A percentile compares a stretch with the other conserved stretches of the same genome.
Evolutionary conservation across 1,140 invertebrate genomes (phyloP).

Genomic region (Paracyclopina nana): DNA sequence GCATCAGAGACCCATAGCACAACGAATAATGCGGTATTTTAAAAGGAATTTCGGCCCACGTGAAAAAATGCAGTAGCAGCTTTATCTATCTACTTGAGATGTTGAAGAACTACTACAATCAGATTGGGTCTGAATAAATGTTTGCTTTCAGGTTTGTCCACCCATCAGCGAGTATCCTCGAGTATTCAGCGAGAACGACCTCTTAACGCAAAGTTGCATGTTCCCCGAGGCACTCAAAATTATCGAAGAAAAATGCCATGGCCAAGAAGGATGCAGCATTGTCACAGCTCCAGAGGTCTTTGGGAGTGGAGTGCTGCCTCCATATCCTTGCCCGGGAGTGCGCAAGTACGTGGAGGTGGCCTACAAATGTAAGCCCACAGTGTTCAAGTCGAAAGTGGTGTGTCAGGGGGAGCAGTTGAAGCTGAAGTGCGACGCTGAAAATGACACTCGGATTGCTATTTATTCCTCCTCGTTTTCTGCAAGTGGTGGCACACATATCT

Average conservation of each 20-base stretch:
- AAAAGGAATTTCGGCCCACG: neutral
- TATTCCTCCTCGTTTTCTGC: slow-evolving; percentile 75
- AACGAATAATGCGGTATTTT: neutral
- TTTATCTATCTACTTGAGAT: no score
- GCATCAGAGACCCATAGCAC: neutral
- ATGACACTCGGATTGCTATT: slow-evolving; percentile 60
- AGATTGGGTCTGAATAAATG: neutral
- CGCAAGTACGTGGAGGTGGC: slow-evolving; percentile 74
- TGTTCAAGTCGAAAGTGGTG: slow-evolving; percentile 69
- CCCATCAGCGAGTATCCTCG: slow-evolving; percentile 8
- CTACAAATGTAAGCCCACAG: slow-evolving; percentile 81
- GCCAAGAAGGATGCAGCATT: slow-evolving; percentile 7
- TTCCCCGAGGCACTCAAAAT: slow-evolving; percentile 15
- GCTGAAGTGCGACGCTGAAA: slow-evolving; percentile 55
- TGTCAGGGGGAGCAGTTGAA: slow-evolving; percentile 71
- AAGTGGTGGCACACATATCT: slow-evolving; percentile 62
- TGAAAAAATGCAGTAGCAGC: no score
- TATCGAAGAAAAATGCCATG: slow-evolving; percentile 11
- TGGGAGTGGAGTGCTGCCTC: slow-evolving; percentile 38
- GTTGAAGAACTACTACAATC: neutral
- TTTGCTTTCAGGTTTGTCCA: slow-evolving; percentile 20
- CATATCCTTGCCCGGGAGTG: slow-evolving; percentile 62
- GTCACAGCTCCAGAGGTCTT: slow-evolving; percentile 13
- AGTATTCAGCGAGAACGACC: slow-evolving; percentile 1
- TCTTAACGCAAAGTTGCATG: neutral